Conservation (phyloP, 2,888 invertebrate species). For the Bugula neritina region DNA sequence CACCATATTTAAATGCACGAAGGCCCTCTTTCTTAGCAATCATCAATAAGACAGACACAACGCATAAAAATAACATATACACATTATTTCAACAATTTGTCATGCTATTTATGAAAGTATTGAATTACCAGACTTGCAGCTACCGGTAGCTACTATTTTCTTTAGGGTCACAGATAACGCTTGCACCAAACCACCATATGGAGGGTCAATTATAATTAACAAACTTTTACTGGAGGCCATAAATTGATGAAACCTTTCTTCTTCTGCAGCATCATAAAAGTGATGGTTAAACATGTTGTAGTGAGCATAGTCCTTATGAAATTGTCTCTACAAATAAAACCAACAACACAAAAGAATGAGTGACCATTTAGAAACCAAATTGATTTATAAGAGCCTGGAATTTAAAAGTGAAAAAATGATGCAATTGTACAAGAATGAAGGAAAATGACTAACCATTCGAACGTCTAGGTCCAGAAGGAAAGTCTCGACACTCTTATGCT, state of each 20-base stretch:
- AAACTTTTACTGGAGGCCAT: constrained; percentile 28
- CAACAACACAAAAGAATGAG: too few relatives aligned
- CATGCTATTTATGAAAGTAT: too few relatives aligned
- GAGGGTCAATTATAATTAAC: constrained; percentile 64
- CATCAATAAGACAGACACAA: too few relatives aligned
- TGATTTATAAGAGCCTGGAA: too few relatives aligned
- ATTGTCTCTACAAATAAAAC: constrained; percentile 50
- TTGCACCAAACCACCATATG: constrained; percentile 84
- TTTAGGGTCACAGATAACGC: constrained; percentile 67
- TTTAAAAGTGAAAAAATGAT: too few relatives aligned
- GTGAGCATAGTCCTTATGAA: constrained; percentile 64
- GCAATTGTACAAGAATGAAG: too few relatives aligned
- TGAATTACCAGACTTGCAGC: neutral
- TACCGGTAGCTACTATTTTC: constrained; percentile 34
- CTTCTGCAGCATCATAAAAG: constrained; percentile 60
- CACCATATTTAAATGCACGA: too few relatives aligned
- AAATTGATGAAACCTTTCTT: constrained; percentile 37
- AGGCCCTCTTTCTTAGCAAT: too few relatives aligned
- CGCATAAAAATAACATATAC: too few relatives aligned
- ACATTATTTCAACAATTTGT: too few relatives aligned
- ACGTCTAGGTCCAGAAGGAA: constrained; percentile 13
- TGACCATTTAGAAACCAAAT: too few relatives aligned
- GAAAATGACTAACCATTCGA: neutral
- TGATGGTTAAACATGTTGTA: constrained; percentile 88
- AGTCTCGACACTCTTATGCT: neutral